phyloP scores from a whole-genome alignment of 2,797 vertebrate species.

The Acrossocheilus fasciatus region DNA sequence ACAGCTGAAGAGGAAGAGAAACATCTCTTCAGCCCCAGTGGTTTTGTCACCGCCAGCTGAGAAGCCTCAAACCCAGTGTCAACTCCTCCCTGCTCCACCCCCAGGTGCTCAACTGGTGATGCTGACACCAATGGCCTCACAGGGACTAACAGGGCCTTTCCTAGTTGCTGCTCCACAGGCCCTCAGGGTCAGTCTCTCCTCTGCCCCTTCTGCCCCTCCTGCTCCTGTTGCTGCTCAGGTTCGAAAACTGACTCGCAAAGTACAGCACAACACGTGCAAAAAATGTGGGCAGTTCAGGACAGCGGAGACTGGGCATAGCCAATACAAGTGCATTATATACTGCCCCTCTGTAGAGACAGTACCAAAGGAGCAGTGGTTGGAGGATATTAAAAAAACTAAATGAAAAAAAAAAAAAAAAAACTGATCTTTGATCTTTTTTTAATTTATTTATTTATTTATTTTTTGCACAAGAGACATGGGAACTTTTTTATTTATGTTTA shows the following conservation, averaged over 20 bases:
- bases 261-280: conserved; percentile 25
- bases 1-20: conserved; percentile 11
- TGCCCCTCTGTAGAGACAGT: conserved; percentile 36
- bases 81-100: conserved; percentile 1
- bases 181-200: not conserved
- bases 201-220: not conserved
- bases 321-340: conserved; percentile 34
- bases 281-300: conserved; percentile 26
- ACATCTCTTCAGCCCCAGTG: not conserved
- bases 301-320: conserved; percentile 18
- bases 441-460: not conserved
- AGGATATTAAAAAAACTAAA: conserved; percentile 17
- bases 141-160: not conserved
- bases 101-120: not conserved
- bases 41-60: not conserved
- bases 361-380: conserved; percentile 35
- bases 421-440: not conserved
- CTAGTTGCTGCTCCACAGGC: conserved; percentile 12
- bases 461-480: no score
- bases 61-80: not conserved
- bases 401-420: not conserved
- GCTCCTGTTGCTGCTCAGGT: conserved; percentile 14
- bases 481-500: no score
- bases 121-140: not conserved
- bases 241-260: conserved; percentile 15